A percentile compares a stretch with the other conserved stretches of the same genome.
phyloP scores from a whole-genome alignment of 1,140 invertebrate species.

The Lucilia cuprina region DNA sequence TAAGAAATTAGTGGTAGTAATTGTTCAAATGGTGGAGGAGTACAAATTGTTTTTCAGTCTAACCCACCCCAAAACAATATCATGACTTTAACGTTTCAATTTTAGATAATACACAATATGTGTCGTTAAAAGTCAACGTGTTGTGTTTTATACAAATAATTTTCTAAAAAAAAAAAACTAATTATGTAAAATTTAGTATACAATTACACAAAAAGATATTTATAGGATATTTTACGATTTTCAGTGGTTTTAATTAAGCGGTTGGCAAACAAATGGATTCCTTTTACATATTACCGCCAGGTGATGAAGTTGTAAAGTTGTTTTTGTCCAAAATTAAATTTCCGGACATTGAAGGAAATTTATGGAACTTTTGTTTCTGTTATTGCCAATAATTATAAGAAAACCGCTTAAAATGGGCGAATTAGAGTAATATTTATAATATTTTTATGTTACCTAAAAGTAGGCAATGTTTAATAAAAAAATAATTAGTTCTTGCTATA shows the following conservation, averaged over 20 bases:
- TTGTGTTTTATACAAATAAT: not conserved
- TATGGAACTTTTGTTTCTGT: not conserved
- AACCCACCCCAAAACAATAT: too few relatives aligned
- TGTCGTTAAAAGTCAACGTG: too few relatives aligned
- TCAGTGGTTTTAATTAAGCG: not conserved
- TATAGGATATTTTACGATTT: not conserved
- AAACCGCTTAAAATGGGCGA: too few relatives aligned
- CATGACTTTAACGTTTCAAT: too few relatives aligned
- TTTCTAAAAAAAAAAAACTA: not conserved
- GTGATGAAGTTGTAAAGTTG: not conserved
- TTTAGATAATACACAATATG: too few relatives aligned
- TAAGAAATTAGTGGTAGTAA: too few relatives aligned
- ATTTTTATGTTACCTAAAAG: not conserved
- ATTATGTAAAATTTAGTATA: not conserved
- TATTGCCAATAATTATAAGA: not conserved
- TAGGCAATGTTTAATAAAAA: not conserved
- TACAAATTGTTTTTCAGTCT: too few relatives aligned
- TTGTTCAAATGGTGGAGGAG: too few relatives aligned
- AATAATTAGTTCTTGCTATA: too few relatives aligned
- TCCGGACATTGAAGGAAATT: not conserved
- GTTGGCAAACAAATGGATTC: not conserved
- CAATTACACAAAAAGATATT: not conserved
- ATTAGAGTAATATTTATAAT: too few relatives aligned
- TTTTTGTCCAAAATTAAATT: not conserved
- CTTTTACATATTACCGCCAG: not conserved